These are phyloP conservation scores for Cataglyphis livida DNA, from an alignment of 2,888 invertebrate genomes.

Conservation along the genomic window DNA sequence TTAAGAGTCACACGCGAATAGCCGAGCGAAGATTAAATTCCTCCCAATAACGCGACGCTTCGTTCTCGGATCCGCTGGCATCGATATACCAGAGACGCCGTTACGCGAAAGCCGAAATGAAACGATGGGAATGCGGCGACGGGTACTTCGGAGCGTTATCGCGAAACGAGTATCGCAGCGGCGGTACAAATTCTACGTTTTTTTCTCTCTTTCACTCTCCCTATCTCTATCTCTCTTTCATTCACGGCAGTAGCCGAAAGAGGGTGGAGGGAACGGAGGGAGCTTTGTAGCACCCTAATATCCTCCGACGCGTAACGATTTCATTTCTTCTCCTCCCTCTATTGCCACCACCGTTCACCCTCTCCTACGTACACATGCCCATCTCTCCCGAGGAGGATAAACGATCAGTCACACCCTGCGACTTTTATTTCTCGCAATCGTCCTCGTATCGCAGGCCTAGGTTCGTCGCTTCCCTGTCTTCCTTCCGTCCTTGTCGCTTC, in stretches of 20 bases:
- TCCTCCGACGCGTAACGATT: slow-evolving; percentile 75
- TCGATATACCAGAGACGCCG: slow-evolving; percentile 62
- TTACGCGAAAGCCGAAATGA: slow-evolving; percentile 76
- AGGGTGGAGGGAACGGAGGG: slow-evolving; percentile 44
- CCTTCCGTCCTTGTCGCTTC: slow-evolving; percentile 44
- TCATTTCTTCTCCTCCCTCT: slow-evolving; percentile 68
- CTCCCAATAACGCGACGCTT: slow-evolving; percentile 63
- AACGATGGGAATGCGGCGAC: slow-evolving; percentile 78
- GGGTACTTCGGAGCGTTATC: slow-evolving; percentile 69
- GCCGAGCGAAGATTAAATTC: slow-evolving; percentile 71
- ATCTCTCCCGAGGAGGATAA: slow-evolving; percentile 72
- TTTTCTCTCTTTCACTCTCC: slow-evolving; percentile 23
- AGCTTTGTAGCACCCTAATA: slow-evolving; percentile 74
- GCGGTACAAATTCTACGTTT: slow-evolving; percentile 72
- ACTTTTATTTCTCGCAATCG: slow-evolving; percentile 83
- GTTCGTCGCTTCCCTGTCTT: slow-evolving; percentile 60
- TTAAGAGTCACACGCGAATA: slow-evolving; percentile 52
- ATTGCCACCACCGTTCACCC: slow-evolving; percentile 52
- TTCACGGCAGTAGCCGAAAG: slow-evolving; percentile 30
- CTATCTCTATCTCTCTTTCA: neutral
- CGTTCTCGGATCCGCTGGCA: slow-evolving; percentile 54
- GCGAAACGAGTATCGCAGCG: slow-evolving; percentile 69
- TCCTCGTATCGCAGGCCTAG: slow-evolving; percentile 75
- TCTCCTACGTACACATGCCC: slow-evolving; percentile 61
- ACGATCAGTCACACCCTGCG: slow-evolving; percentile 84